These are phyloP conservation scores for Halesus radiatus DNA, from an alignment of 1,140 invertebrate genomes.

Conservation along the genomic window DNA sequence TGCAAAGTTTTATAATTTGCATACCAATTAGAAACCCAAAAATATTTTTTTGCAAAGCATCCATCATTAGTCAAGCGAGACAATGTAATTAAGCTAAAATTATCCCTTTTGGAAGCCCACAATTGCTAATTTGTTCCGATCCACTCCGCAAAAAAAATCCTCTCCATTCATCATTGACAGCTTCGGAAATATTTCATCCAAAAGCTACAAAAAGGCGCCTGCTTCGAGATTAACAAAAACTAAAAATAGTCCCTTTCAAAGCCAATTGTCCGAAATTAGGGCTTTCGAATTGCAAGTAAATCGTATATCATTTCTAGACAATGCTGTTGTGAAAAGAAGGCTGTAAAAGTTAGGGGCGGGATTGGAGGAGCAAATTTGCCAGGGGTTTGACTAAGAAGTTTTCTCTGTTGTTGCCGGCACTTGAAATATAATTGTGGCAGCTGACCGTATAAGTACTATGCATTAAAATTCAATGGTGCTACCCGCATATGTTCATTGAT, in stretches of 20 bases:
- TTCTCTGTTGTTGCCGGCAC: conserved; percentile 5
- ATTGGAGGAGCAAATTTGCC: neutral
- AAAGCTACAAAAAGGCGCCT: neutral
- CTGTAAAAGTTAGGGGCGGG: neutral
- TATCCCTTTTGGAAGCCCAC: neutral
- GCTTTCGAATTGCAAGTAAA: conserved; percentile 8
- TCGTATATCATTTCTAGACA: conserved; percentile 2
- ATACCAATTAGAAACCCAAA: too few species aligned
- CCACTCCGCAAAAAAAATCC: neutral
- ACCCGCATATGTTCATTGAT: neutral
- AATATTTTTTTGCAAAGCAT: too few species aligned
- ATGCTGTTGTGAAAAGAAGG: neutral
- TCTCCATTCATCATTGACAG: conserved; percentile 5
- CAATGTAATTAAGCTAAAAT: neutral
- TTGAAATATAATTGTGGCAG: neutral
- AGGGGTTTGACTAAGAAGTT: neutral
- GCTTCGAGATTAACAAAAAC: neutral
- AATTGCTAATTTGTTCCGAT: neutral
- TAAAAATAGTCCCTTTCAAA: neutral
- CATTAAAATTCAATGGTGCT: conserved; percentile 1
- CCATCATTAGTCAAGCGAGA: neutral
- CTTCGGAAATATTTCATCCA: neutral
- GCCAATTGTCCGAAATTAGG: neutral
- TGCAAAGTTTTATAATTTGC: too few species aligned
- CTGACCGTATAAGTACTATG: neutral